Conservation (phyloP, 2,797 vertebrate species). For the Benthosema pterotum region DNA sequence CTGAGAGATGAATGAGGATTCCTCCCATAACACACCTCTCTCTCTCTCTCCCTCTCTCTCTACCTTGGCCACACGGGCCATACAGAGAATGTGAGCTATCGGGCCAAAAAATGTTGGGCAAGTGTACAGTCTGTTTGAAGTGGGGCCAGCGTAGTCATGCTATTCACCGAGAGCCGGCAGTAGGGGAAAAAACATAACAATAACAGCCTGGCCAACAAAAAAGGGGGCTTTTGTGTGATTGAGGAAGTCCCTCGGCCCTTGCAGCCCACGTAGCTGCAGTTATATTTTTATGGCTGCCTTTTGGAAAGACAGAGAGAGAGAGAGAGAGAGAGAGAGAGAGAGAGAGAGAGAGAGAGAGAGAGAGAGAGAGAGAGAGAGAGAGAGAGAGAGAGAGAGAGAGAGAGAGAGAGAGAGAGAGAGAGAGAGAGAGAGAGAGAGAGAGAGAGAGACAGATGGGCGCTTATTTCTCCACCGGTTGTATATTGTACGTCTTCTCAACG, state of each 20-base stretch:
- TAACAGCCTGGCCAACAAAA: conserved; percentile 17
- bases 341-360: no score
- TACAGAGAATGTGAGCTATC: conserved; percentile 36
- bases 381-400: no score
- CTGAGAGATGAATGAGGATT: conserved; percentile 17
- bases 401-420: no score
- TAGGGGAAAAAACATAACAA: conserved; percentile 10
- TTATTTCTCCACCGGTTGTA: conserved; percentile 3
- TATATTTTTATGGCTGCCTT: conserved; percentile 12
- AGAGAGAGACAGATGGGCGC: no score
- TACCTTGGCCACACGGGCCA: conserved; percentile 28
- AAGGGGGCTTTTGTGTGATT: conserved; percentile 33
- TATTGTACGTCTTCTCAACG: conserved; percentile 22
- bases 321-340: no score
- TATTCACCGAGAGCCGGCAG: conserved; percentile 18
- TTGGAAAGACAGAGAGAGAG: conserved; percentile 8
- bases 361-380: no score
- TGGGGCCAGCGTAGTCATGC: conserved; percentile 36
- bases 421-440: no score
- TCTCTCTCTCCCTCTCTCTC: background rate
- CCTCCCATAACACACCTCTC: conserved; percentile 24
- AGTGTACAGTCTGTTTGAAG: conserved; percentile 38
- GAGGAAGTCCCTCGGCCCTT: conserved; percentile 20
- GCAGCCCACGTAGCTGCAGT: conserved; percentile 6
- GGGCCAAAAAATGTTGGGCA: conserved; percentile 41